Base-by-base conservation (phyloP, 2,797 vertebrate genomes). In the Peromyscus melanophrys region DNA sequence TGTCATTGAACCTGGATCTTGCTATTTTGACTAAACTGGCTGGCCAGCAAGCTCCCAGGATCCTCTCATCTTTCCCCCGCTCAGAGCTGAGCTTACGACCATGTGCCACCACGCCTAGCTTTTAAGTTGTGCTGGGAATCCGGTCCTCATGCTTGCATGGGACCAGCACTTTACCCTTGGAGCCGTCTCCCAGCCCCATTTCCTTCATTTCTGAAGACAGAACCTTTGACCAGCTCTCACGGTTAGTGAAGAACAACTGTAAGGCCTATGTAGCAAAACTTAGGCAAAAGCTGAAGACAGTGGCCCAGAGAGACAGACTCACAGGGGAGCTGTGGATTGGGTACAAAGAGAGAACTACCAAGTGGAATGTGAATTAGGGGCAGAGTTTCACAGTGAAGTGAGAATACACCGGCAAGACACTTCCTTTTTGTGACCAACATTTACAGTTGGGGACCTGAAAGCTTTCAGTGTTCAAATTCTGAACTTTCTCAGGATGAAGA, bases 171-270 rank as follows among this genome's bases (percentile, higher is more conserved):
- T 31, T 7, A 88, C 55, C 69, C 16, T 14, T 25, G 31, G 81
- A 83, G 37, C 37, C 25, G 29, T 12, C 71, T 61, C 40, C 25
- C 73, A 77, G 55, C 10, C 21, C 11, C 1, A 7, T 83, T 80
- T 78, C 46, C 63, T 65, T 89, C 5, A n/a, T 90, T 88, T 86
- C 71, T 78, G 80, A 92, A 63, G 40, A 88, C n/a, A 90, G 82
- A 90, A 75, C 29, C 9, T 80, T 91, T 91, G 59, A 61, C 19
- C 25, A 59, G 87, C 40, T 93, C 1, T 67, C 52, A 29, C 31
- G n/a, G 19, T 63, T 67, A 76, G n/a, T 76, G 67, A 40, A 90
- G 49, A 89, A 59, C 29, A 57, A 16, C 49, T 21, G 0, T 9
- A 73, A 87, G 52, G 11, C n/a, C 46, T 9, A 31, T 59, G 13